phyloP scores from a whole-genome alignment of 2,113 vertebrate species.

The Malaclemys terrapin region DNA sequence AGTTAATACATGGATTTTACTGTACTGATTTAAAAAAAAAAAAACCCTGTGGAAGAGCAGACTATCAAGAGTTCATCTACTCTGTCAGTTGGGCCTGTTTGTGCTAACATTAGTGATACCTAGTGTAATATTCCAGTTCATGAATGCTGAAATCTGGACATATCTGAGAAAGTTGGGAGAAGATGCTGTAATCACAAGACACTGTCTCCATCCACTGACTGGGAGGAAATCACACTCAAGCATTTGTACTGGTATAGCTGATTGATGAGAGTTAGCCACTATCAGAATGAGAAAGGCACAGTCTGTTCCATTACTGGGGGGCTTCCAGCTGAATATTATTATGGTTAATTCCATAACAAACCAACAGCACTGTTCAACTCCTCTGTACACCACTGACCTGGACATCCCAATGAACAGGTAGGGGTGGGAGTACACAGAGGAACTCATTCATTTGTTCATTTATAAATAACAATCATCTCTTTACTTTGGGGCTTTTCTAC shows the following conservation, averaged over 20 bases:
- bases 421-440: fast-evolving
- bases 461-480: fast-evolving
- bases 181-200: fast-evolving
- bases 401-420: background rate
- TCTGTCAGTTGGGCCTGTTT: background rate
- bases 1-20: background rate
- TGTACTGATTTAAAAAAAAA: background rate
- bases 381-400: background rate
- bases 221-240: background rate
- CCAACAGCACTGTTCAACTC: fast-evolving
- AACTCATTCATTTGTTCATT: fast-evolving
- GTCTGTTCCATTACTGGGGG: too few species aligned
- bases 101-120: background rate
- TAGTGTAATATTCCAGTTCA: background rate
- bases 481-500: background rate
- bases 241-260: background rate
- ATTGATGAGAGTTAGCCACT: background rate
- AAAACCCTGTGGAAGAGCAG: background rate
- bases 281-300: fast-evolving
- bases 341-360: background rate
- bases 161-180: background rate
- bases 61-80: background rate
- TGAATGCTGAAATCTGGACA: fast-evolving
- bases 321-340: fast-evolving
- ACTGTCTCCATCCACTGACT: background rate